These are phyloP conservation scores for Podarcis muralis DNA, from an alignment of 2,113 vertebrate genomes.

Conservation along the genomic window DNA sequence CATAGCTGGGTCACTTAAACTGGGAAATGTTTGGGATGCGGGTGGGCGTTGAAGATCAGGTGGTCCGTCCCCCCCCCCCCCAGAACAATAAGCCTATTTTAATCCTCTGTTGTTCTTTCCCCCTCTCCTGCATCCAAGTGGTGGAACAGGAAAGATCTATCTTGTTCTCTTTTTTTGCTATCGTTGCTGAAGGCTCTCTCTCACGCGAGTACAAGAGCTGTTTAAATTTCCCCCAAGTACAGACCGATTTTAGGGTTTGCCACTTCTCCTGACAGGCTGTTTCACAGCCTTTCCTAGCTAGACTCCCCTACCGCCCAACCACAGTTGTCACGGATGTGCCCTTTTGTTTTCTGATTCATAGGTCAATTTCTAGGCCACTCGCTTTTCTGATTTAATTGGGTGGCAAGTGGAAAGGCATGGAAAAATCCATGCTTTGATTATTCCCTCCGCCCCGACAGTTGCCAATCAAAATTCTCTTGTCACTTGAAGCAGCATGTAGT, in stretches of 20 bases:
- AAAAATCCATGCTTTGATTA: neutral
- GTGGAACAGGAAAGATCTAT: neutral
- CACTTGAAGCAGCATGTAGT: rapidly evolving
- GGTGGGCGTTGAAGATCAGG: neutral
- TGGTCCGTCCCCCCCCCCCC: rapidly evolving
- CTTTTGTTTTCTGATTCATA: neutral
- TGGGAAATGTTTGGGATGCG: neutral
- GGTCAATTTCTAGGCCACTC: slow-evolving; percentile 6
- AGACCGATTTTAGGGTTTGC: neutral
- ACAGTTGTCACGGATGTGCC: neutral
- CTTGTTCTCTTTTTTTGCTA: neutral
- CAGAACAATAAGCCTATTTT: neutral
- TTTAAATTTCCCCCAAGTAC: neutral
- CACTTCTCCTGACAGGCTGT: neutral
- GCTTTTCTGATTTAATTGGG: neutral
- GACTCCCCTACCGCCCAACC: neutral
- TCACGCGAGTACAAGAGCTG: neutral
- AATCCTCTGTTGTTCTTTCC: neutral
- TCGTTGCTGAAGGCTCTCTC: neutral
- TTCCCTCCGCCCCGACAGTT: neutral
- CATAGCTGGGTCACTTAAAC: neutral
- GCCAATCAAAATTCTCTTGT: neutral
- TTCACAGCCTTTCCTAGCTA: neutral
- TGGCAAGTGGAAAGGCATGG: neutral
- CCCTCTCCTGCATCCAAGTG: neutral